Evolutionary conservation across 1,140 invertebrate species (phyloP).

Genomic region (Sarcophaga peregrina): DNA sequence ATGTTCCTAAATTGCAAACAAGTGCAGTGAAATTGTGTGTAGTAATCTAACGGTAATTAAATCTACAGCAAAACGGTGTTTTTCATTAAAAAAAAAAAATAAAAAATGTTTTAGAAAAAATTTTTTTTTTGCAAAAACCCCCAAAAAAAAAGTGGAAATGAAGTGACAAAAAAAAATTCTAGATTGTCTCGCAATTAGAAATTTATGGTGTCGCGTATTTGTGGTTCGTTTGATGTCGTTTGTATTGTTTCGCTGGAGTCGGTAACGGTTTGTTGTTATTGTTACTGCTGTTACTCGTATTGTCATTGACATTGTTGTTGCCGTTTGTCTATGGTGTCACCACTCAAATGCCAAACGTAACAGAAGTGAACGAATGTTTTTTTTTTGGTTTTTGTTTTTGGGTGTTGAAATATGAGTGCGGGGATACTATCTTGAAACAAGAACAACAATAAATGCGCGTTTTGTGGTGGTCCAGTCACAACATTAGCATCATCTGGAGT

Average conservation of each 20-base stretch:
- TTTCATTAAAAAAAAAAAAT: neutral
- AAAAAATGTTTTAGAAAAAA: conserved; percentile 25
- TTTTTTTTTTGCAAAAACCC: conserved; percentile 21
- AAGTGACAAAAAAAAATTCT: conserved; percentile 32
- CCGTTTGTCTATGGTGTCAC: conserved; percentile 5
- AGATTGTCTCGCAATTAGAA: conserved; percentile 42
- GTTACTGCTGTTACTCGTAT: neutral
- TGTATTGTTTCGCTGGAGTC: conserved; percentile 19
- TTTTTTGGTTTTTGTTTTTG: neutral
- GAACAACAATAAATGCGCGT: neutral
- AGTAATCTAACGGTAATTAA: neutral
- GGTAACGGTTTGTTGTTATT: neutral
- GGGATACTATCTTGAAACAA: too few species aligned
- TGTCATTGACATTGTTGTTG: neutral
- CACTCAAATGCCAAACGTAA: conserved; percentile 4
- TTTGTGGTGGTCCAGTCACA: neutral
- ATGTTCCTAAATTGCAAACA: conserved; percentile 26
- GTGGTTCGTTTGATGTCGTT: conserved; percentile 41
- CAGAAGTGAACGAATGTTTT: neutral
- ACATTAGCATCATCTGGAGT: neutral
- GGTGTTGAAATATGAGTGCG: neutral
- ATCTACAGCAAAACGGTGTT: neutral
- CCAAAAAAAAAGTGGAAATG: neutral
- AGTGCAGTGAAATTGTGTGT: conserved; percentile 17
- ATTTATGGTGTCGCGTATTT: conserved; percentile 43